Evolutionary conservation across 92 coral and sea anemone species (phyloP).

Genomic region (Scolanthus callimorphus): DNA sequence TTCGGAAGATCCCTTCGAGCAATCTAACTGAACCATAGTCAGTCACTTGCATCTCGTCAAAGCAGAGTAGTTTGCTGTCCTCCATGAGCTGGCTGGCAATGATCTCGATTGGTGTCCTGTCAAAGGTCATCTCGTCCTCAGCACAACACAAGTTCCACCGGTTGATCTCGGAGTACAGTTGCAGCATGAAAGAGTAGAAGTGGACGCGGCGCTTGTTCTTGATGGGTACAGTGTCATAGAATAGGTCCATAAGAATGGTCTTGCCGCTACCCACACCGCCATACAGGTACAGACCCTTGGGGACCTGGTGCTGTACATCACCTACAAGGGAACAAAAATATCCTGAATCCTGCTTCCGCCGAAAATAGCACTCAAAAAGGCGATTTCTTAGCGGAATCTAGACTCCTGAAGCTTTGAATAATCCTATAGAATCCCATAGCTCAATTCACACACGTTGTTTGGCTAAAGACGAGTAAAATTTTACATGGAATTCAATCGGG

Average conservation of each 20-base stretch:
- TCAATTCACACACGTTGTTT: too few relatives aligned
- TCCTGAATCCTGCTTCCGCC: too few relatives aligned
- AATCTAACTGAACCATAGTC: constrained; percentile 75
- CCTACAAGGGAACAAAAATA: too few relatives aligned
- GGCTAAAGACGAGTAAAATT: too few relatives aligned
- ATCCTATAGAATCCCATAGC: too few relatives aligned
- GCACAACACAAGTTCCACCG: constrained; percentile 79
- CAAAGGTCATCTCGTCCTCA: constrained; percentile 39
- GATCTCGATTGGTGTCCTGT: constrained; percentile 53
- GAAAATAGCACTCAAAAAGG: background rate
- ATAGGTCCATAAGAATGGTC: constrained; percentile 73
- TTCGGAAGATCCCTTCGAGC: constrained; percentile 68
- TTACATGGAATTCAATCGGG: background rate
- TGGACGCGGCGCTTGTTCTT: constrained; percentile 69
- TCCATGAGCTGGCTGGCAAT: constrained; percentile 53
- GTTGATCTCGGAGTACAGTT: constrained; percentile 66
- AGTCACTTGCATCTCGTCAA: constrained; percentile 80
- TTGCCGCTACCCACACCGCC: constrained; percentile 85
- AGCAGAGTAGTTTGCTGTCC: constrained; percentile 68
- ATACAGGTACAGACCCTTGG: constrained; percentile 63
- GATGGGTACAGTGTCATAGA: constrained; percentile 59
- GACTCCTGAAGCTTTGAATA: too few relatives aligned
- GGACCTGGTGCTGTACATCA: constrained; percentile 1
- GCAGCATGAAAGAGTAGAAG: constrained; percentile 73
- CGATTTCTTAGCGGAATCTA: background rate